Percentiles rank a stretch among this genome's conserved stretches.
These are phyloP conservation scores for Scelioninae gen. 1 DNA, from an alignment of 2,888 invertebrate species.

Conservation along the genomic window DNA sequence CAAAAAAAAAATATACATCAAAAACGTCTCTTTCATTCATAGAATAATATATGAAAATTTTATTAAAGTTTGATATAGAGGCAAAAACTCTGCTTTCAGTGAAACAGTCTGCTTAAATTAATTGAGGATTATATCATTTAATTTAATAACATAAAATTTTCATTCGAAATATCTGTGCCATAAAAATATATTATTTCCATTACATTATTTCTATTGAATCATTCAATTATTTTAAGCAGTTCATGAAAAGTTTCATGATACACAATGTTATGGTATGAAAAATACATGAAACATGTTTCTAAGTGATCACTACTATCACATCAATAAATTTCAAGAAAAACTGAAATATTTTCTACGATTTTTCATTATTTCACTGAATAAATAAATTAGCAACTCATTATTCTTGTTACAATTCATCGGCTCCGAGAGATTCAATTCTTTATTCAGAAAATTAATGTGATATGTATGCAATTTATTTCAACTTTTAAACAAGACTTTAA, in stretches of 20 bases:
- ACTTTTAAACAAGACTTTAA: conserved; percentile 29
- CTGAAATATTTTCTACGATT: conserved; percentile 1
- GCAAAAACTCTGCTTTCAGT: conserved; percentile 6
- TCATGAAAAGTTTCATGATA: conserved; percentile 19
- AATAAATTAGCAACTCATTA: background rate
- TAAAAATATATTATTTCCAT: no score
- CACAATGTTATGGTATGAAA: background rate
- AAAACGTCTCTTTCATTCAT: conserved; percentile 1
- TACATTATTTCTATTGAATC: background rate
- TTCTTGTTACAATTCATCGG: background rate
- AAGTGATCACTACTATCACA: conserved; percentile 29
- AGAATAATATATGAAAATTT: conserved; percentile 11
- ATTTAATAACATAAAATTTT: no score
- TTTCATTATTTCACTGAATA: conserved; percentile 10
- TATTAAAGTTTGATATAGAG: conserved; percentile 9
- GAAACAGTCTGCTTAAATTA: conserved; percentile 39
- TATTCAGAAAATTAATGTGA: conserved; percentile 15
- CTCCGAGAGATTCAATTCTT: background rate
- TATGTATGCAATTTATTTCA: conserved; percentile 28
- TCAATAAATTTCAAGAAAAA: background rate
- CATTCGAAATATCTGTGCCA: no score
- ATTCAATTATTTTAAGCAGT: conserved; percentile 33
- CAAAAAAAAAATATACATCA: background rate
- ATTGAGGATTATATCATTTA: no score
- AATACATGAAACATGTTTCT: conserved; percentile 21